Evolutionary conservation across 2,888 invertebrate species (phyloP).

Genomic region (Sepiola atlantica): DNA sequence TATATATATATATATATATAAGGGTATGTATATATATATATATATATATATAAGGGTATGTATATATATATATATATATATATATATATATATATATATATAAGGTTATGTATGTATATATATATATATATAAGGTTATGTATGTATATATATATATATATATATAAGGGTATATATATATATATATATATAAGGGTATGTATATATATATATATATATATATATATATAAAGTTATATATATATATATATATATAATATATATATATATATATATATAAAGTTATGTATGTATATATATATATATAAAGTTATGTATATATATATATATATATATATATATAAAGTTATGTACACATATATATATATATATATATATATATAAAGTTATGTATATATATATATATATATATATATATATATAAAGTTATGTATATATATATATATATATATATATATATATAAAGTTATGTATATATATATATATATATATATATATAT

Average conservation of each 20-base stretch:
- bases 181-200: neutral
- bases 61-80: constrained; percentile 34
- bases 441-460: too few relatives aligned
- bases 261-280: too few relatives aligned
- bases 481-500: too few relatives aligned
- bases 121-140: neutral
- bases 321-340: neutral
- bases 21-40: neutral
- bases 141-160: neutral
- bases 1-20: neutral
- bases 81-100: neutral
- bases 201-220: neutral
- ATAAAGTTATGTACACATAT: neutral
- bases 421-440: too few relatives aligned
- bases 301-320: neutral
- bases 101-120: neutral
- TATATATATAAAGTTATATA: neutral
- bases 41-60: neutral
- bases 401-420: too few relatives aligned
- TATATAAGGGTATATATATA: neutral
- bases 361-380: neutral
- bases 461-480: too few relatives aligned
- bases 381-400: too few relatives aligned
- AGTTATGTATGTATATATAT: too few relatives aligned
- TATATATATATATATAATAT: too few relatives aligned